Conservation (phyloP, 2,888 invertebrate genomes). For the Punctoribates punctum region DNA sequence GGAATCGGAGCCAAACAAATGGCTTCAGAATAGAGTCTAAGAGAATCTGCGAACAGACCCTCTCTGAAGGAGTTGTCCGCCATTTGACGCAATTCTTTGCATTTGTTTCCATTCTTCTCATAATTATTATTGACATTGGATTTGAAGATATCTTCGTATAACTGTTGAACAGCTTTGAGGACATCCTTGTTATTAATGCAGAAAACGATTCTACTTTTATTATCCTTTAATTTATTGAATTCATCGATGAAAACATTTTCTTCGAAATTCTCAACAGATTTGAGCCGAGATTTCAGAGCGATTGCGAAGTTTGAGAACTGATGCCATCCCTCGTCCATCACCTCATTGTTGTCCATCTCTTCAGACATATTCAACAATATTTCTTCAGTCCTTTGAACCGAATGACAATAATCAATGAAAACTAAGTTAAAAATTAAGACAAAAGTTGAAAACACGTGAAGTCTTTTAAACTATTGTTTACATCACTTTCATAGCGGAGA, state of each 20-base stretch:
- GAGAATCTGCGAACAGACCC: not conserved
- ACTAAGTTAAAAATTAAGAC: too few relatives aligned
- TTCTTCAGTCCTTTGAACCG: too few relatives aligned
- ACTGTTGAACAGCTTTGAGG: not conserved
- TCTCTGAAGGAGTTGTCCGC: constrained; percentile 15
- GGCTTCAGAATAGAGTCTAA: constrained; percentile 17
- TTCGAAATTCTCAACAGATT: constrained; percentile 3
- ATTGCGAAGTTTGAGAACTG: constrained; percentile 9
- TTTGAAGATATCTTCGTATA: constrained; percentile 23
- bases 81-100: not conserved
- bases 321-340: constrained; percentile 23
- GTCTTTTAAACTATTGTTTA: too few relatives aligned
- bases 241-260: not conserved
- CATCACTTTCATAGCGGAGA: too few relatives aligned
- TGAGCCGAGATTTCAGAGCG: not conserved
- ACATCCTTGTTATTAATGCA: not conserved
- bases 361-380: not conserved
- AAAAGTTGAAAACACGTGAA: too few relatives aligned
- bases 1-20: constrained; percentile 36
- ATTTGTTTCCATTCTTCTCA: not conserved
- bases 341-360: too few relatives aligned
- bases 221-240: not conserved
- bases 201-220: not conserved
- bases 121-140: not conserved
- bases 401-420: too few relatives aligned